phyloP scores from a whole-genome alignment of 2,113 vertebrate genomes.

The Zosterops pallidus region DNA sequence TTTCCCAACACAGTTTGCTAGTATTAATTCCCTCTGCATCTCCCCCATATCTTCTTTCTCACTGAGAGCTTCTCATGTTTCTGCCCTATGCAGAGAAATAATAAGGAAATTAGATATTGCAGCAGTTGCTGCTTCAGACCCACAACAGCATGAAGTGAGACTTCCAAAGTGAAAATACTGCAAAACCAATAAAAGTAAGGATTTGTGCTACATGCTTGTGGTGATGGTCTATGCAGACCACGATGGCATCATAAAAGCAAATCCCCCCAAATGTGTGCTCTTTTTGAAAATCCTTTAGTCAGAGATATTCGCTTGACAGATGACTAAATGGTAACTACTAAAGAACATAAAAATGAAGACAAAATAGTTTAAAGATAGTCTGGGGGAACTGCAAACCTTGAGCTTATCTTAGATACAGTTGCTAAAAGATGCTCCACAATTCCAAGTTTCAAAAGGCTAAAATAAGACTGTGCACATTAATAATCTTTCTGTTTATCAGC shows the following conservation, averaged over 20 bases:
- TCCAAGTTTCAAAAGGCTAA: not conserved
- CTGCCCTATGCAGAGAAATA: not conserved
- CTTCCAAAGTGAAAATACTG: not conserved
- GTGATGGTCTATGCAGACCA: not conserved
- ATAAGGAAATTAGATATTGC: not conserved
- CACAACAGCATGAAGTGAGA: fast-evolving
- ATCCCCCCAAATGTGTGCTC: not conserved
- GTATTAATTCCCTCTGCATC: not conserved
- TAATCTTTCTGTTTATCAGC: not conserved
- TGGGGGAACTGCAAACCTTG: not conserved
- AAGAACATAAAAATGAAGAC: not conserved
- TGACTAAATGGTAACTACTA: not conserved
- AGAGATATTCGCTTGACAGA: not conserved
- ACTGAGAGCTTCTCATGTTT: not conserved
- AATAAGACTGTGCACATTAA: not conserved
- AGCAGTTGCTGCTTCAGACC: not conserved
- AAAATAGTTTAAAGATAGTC: not conserved
- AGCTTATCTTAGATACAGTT: not conserved
- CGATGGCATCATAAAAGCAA: not conserved
- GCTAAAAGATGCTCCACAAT: not conserved
- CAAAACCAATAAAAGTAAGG: fast-evolving
- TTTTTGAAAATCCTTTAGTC: not conserved
- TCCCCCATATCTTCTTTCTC: not conserved
- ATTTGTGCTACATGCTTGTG: not conserved
- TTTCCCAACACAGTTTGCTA: not conserved